phyloP scores from a whole-genome alignment of 2,113 vertebrate species.

The Holacanthus passer region DNA sequence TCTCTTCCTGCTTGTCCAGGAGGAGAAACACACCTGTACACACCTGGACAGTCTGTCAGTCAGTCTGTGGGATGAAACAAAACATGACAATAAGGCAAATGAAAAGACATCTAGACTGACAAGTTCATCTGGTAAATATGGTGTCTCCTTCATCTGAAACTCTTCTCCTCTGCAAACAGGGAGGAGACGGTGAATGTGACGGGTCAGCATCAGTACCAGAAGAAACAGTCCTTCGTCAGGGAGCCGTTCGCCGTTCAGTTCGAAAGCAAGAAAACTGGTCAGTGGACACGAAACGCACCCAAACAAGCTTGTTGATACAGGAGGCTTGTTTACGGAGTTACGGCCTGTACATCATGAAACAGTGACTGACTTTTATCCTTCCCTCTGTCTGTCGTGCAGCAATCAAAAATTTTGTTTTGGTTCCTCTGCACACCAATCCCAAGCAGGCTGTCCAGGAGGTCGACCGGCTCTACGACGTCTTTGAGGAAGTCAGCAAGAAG shows the following conservation, averaged over 20 bases:
- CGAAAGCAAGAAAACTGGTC: conserved; percentile 49
- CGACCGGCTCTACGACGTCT: conserved; percentile 73
- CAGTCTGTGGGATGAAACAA: not conserved
- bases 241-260: conserved; percentile 65
- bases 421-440: conserved; percentile 60
- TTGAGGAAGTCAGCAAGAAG: conserved; percentile 48
- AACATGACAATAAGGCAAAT: no score
- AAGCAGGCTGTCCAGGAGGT: conserved; percentile 66
- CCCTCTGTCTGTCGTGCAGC: conserved; percentile 33
- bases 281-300: conserved; percentile 15
- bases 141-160: not conserved
- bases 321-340: accelerated
- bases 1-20: not conserved
- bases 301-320: not conserved
- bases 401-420: conserved; percentile 49
- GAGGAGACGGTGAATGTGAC: not conserved
- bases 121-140: no score
- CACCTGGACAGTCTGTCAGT: not conserved
- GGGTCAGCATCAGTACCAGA: conserved; percentile 55
- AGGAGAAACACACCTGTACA: not conserved
- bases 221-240: conserved; percentile 40
- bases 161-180: conserved; percentile 42
- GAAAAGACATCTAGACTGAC: no score
- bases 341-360: not conserved
- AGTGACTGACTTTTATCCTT: not conserved